Evolutionary conservation across 2,797 vertebrate genomes (phyloP).

Genomic region (Melanotaenia maccullochi): DNA sequence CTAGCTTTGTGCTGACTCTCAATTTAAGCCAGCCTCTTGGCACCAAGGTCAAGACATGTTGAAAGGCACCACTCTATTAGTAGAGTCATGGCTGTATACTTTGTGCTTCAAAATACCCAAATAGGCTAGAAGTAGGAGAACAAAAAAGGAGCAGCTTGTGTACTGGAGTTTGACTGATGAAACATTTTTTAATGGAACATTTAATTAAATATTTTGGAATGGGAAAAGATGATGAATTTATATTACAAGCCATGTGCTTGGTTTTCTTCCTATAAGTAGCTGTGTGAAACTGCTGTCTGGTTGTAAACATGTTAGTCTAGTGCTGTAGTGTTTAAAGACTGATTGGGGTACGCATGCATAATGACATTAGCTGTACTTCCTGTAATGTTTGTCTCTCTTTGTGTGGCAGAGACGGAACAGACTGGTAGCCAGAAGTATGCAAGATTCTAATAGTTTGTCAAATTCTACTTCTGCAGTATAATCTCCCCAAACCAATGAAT

Average conservation of each 20-base stretch:
- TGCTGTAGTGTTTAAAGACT: neutral
- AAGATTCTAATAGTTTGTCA: neutral
- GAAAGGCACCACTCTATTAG: slow-evolving; percentile 20
- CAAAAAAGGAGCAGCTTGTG: neutral
- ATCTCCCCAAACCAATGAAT: neutral
- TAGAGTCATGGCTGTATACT: neutral
- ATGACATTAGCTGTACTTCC: slow-evolving; percentile 1
- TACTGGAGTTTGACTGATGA: neutral
- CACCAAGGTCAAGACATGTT: slow-evolving; percentile 55
- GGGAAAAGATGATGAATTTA: neutral
- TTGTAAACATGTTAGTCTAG: neutral
- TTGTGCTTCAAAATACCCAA: slow-evolving; percentile 13
- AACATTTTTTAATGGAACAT: neutral
- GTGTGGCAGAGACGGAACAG: neutral
- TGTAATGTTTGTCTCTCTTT: neutral
- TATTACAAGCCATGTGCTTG: neutral
- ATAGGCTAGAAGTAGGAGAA: neutral
- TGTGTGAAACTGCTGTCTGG: neutral
- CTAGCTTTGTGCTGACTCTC: slow-evolving; percentile 60
- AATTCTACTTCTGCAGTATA: neutral
- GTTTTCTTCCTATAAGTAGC: neutral
- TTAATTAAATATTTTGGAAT: neutral
- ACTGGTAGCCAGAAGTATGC: neutral
- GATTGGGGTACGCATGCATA: neutral
- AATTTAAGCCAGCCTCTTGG: slow-evolving; percentile 26